phyloP scores from a whole-genome alignment of 2,888 invertebrate genomes.

The Ptilodon capucinus region DNA sequence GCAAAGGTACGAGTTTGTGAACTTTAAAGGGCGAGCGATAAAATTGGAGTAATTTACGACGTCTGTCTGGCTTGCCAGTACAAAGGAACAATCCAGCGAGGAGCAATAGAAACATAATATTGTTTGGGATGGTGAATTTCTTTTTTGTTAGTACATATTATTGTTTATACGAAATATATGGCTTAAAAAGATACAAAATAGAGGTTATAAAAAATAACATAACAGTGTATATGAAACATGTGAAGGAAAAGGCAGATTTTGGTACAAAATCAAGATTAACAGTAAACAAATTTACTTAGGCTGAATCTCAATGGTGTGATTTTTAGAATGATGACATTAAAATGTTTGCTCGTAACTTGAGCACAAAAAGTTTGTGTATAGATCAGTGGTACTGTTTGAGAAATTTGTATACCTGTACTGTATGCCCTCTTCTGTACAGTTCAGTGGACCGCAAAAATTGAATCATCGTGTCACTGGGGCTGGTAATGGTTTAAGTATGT shows the following conservation, averaged over 20 bases:
- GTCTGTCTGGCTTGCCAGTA: slow-evolving; percentile 7
- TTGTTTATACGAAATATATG: not conserved
- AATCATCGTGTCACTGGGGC: slow-evolving; percentile 36
- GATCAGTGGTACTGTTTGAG: slow-evolving; percentile 1
- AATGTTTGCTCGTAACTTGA: not conserved
- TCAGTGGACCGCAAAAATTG: slow-evolving; percentile 25
- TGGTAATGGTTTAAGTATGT: slow-evolving; percentile 33
- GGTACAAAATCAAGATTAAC: too few species aligned
- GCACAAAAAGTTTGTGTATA: not conserved
- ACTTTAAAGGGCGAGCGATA: slow-evolving; percentile 3
- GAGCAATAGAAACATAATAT: slow-evolving; percentile 1
- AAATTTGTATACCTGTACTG: slow-evolving; percentile 22
- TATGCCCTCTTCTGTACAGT: slow-evolving; percentile 16
- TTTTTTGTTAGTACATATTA: not conserved
- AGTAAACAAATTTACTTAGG: too few species aligned
- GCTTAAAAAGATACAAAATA: too few species aligned
- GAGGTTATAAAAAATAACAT: not conserved
- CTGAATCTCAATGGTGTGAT: too few species aligned
- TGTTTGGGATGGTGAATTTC: not conserved
- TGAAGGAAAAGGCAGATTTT: not conserved
- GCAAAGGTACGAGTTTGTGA: slow-evolving; percentile 9
- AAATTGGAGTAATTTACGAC: slow-evolving; percentile 7
- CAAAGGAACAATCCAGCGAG: slow-evolving; percentile 1
- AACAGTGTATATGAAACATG: not conserved
- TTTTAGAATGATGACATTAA: not conserved